These are phyloP conservation scores for Eueremaeus valkanovi DNA, from an alignment of 2,888 invertebrate genomes.

Conservation along the genomic window DNA sequence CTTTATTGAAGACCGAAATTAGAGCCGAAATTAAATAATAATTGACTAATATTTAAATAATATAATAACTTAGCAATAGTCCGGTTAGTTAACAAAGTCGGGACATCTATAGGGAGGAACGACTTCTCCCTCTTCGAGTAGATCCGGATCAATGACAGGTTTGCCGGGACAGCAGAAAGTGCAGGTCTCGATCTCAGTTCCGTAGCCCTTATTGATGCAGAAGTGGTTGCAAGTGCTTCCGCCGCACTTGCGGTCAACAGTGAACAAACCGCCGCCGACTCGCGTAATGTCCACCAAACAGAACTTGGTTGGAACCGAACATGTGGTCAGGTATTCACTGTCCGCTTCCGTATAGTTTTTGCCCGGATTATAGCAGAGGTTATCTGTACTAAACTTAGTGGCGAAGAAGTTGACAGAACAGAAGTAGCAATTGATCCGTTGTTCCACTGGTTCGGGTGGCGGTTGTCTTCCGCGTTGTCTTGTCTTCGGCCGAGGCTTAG, in stretches of 20 bases:
- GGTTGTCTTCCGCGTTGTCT: conserved; percentile 28
- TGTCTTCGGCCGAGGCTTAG: neutral
- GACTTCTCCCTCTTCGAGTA: conserved; percentile 5
- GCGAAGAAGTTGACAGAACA: conserved; percentile 42
- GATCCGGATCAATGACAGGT: conserved; percentile 1
- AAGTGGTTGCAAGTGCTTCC: conserved; percentile 33
- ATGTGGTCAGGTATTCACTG: conserved; percentile 36
- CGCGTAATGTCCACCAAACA: conserved; percentile 39
- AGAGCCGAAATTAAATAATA: no score
- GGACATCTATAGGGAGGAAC: conserved; percentile 3
- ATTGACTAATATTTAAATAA: no score
- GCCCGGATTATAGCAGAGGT: conserved; percentile 37
- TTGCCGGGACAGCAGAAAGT: conserved; percentile 37
- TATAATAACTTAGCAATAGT: no score
- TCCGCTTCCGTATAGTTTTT: conserved; percentile 33
- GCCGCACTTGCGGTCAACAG: conserved; percentile 37
- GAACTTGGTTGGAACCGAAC: conserved; percentile 23
- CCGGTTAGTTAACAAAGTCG: no score
- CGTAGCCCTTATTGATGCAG: conserved; percentile 34
- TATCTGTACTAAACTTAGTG: conserved; percentile 40
- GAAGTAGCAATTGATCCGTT: conserved; percentile 39
- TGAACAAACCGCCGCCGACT: conserved; percentile 17
- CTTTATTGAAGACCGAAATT: no score
- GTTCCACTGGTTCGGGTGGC: neutral
- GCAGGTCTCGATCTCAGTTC: conserved; percentile 36